Percentiles rank a stretch among this genome's conserved stretches.
Conservation (phyloP, 2,113 vertebrate genomes). For the Crotalus viridis region DNA sequence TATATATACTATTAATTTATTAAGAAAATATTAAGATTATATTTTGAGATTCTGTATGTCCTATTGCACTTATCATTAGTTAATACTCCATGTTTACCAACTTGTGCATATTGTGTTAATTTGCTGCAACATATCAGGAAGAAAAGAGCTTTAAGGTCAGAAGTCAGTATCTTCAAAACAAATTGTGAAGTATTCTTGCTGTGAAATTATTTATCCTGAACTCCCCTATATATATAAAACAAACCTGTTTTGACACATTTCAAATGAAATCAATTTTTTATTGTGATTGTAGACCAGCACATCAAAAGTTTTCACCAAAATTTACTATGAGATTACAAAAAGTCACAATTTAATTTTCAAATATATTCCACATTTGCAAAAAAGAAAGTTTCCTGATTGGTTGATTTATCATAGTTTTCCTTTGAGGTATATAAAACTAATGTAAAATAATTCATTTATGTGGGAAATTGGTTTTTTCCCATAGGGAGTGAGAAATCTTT, state of each 20-base stretch:
- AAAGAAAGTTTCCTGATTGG: neutral
- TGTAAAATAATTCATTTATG: neutral
- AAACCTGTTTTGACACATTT: constrained; percentile 34
- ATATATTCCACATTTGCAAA: neutral
- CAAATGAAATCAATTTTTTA: neutral
- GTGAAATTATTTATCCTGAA: constrained; percentile 18
- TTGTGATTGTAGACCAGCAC: neutral
- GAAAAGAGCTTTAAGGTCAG: constrained; percentile 39
- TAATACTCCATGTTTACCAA: constrained; percentile 65
- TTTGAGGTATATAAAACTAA: neutral
- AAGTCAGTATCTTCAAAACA: constrained; percentile 29
- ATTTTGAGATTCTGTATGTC: constrained; percentile 69
- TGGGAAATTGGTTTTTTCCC: constrained; percentile 35
- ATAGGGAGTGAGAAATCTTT: neutral
- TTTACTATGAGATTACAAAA: constrained; percentile 40
- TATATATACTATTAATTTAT: neutral
- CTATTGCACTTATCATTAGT: constrained; percentile 68
- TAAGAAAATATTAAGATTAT: neutral
- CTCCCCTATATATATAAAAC: constrained; percentile 28
- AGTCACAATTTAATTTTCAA: constrained; percentile 19
- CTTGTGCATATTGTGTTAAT: constrained; percentile 47
- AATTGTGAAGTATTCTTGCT: constrained; percentile 32
- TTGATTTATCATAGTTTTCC: neutral
- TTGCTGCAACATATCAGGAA: constrained; percentile 8
- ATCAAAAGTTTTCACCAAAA: constrained; percentile 39